Conservation (phyloP, 2,797 vertebrate genomes). For the Cuniculus paca region DNA sequence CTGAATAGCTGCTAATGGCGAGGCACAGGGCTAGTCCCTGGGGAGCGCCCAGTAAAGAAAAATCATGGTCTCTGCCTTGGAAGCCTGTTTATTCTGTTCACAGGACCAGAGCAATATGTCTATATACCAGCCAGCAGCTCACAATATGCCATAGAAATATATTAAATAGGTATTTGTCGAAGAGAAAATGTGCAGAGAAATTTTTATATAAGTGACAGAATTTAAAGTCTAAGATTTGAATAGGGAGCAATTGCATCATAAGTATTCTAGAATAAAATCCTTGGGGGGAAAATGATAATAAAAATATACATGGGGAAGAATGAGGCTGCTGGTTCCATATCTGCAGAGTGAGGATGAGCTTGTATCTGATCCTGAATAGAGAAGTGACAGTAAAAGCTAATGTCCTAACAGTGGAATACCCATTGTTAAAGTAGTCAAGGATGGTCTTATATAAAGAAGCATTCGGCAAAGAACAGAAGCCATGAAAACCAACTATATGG, state of each 20-base stretch:
- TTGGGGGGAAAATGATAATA: not conserved
- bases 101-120: not conserved
- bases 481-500: rapidly evolving
- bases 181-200: not conserved
- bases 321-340: rapidly evolving
- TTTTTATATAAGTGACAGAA: not conserved
- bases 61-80: not conserved
- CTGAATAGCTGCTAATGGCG: not conserved
- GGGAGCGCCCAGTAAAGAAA: not conserved
- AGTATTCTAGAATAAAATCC: no score
- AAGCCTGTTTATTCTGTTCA: not conserved
- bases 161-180: no score
- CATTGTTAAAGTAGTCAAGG: not conserved
- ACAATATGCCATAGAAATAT: not conserved
- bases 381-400: not conserved
- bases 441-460: not conserved
- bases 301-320: not conserved
- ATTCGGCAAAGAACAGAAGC: not conserved
- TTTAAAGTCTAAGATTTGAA: not conserved
- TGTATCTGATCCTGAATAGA: not conserved
- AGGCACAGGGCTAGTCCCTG: not conserved
- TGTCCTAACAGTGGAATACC: rapidly evolving
- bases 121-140: no score
- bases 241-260: rapidly evolving
- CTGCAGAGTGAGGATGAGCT: not conserved